These are phyloP conservation scores for Drosophila longiperda DNA, from an alignment of 2,888 invertebrate genomes.

Conservation along the genomic window DNA sequence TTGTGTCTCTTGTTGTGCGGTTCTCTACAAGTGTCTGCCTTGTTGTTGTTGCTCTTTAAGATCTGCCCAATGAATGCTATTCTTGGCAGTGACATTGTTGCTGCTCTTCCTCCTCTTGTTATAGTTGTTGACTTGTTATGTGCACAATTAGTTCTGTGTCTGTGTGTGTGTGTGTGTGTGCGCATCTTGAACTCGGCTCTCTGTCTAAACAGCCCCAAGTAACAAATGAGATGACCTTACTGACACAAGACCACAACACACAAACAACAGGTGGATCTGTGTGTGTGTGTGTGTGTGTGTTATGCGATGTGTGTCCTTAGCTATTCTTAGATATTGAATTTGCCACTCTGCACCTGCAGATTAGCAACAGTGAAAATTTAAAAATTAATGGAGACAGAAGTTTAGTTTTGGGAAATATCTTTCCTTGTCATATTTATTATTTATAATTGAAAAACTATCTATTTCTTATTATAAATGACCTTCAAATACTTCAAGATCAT, in stretches of 20 bases:
- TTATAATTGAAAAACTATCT: not conserved
- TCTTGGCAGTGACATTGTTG: conserved; percentile 57
- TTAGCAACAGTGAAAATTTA: not conserved
- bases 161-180: conserved; percentile 3
- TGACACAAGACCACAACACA: conserved; percentile 3
- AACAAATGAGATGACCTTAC: conserved; percentile 50
- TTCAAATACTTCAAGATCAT: not conserved
- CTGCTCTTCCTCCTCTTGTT: conserved; percentile 46
- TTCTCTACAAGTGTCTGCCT: conserved; percentile 38
- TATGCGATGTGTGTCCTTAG: conserved; percentile 4
- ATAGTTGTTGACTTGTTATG: conserved; percentile 49
- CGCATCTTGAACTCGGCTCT: conserved; percentile 15
- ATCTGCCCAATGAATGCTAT: conserved; percentile 49
- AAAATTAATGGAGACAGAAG: not conserved
- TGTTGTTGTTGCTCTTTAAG: conserved; percentile 25
- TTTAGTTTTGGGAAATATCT: not conserved
- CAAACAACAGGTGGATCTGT: conserved; percentile 61
- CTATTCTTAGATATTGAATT: conserved; percentile 9
- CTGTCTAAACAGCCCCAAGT: conserved; percentile 37
- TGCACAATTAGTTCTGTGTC: conserved; percentile 38
- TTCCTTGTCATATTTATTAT: not conserved
- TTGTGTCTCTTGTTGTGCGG: conserved; percentile 44
- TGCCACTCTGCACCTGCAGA: not conserved
- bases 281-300: conserved; percentile 43
- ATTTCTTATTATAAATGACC: not conserved